Evolutionary conservation across 2,113 vertebrate species (phyloP).

Genomic region (Acrocephalus arundinaceus): DNA sequence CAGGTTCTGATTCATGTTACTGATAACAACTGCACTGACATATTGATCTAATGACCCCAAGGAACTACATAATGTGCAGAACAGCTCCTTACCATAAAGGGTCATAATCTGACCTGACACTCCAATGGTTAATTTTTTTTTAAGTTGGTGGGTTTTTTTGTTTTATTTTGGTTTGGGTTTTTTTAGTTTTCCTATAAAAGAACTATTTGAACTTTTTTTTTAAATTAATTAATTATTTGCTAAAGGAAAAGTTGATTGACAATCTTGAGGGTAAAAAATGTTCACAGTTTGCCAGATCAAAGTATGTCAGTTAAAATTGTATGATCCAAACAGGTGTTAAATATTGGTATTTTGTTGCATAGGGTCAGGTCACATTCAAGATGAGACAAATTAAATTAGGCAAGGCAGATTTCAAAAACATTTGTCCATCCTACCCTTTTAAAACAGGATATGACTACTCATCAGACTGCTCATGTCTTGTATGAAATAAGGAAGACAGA

Average conservation of each 20-base stretch:
- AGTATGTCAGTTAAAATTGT: neutral
- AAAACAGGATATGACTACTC: neutral
- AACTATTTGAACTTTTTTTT: rapidly evolving
- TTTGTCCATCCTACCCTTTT: neutral
- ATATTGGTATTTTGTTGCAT: neutral
- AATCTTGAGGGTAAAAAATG: neutral
- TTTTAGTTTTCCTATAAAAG: neutral
- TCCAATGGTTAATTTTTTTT: neutral
- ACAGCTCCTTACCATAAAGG: neutral
- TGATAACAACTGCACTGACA: neutral
- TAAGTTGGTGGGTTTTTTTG: too few species aligned
- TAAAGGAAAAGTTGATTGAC: neutral
- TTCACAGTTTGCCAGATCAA: neutral
- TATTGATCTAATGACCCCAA: neutral
- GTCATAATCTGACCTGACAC: neutral
- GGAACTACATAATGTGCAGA: neutral
- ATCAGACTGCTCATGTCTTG: slow-evolving; percentile 12
- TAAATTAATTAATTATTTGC: neutral
- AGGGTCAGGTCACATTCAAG: neutral
- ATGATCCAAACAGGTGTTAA: neutral
- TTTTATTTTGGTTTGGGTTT: too few species aligned
- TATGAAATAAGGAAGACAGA: neutral
- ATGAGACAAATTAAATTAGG: slow-evolving; percentile 34
- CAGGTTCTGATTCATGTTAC: neutral
- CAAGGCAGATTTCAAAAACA: slow-evolving; percentile 34